Evolutionary conservation across 2,113 vertebrate species (phyloP).

Genomic region (Eulemur macaco): DNA sequence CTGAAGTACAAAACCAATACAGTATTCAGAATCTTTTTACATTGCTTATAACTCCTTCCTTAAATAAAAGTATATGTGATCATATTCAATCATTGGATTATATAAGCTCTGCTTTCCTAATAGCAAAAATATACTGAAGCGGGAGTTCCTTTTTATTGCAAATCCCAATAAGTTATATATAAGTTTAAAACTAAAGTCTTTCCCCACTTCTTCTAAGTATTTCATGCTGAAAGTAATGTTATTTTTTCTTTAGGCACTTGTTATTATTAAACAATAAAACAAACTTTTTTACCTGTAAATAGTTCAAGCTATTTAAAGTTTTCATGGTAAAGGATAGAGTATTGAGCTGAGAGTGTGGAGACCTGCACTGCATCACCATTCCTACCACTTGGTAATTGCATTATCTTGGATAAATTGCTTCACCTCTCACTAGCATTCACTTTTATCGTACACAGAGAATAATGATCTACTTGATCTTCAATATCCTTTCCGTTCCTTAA

Average conservation of each 20-base stretch:
- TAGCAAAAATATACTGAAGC: neutral
- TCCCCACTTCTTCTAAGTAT: neutral
- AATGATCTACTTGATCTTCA: neutral
- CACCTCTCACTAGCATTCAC: neutral
- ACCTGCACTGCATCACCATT: neutral
- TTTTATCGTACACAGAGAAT: neutral
- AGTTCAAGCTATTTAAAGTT: neutral
- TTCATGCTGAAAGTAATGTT: neutral
- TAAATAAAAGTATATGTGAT: neutral
- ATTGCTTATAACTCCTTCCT: neutral
- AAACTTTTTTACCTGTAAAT: neutral
- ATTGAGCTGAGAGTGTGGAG: neutral
- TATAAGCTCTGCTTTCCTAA: neutral
- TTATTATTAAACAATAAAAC: neutral
- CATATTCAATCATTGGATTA: neutral
- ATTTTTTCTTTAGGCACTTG: neutral
- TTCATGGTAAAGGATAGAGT: neutral
- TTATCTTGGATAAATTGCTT: neutral
- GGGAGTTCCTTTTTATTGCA: accelerated
- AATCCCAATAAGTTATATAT: neutral
- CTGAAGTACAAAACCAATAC: neutral
- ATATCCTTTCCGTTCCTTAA: neutral
- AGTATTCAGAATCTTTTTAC: neutral
- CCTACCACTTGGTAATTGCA: neutral
- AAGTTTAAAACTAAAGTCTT: neutral